Evolutionary conservation across 2,113 vertebrate species (phyloP).

Genomic region (Pheucticus melanocephalus): DNA sequence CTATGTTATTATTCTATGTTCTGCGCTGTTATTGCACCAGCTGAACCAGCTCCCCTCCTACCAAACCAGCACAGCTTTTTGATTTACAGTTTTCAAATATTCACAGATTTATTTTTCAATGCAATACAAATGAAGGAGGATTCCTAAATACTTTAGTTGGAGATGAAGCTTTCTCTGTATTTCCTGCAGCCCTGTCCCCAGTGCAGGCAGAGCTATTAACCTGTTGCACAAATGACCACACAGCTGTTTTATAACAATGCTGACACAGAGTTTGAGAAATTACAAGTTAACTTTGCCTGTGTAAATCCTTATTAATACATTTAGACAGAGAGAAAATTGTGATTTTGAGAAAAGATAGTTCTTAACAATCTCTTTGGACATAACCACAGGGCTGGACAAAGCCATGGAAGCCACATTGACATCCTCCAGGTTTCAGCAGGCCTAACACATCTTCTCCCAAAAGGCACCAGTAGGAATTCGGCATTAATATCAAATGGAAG

Average conservation of each 20-base stretch:
- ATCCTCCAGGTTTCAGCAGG: not conserved
- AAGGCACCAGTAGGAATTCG: not conserved
- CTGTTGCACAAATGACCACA: rapidly evolving
- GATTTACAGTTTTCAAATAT: not conserved
- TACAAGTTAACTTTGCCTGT: not conserved
- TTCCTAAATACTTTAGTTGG: not conserved
- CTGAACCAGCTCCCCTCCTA: not conserved
- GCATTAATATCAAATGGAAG: not conserved
- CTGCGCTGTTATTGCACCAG: not conserved
- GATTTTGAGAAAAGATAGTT: not conserved
- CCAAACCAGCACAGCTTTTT: not conserved
- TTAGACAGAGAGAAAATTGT: not conserved
- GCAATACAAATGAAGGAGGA: not conserved
- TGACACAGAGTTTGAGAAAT: not conserved
- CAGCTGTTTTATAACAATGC: not conserved
- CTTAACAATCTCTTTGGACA: not conserved
- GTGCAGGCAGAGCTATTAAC: not conserved
- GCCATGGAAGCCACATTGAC: not conserved
- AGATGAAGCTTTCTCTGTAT: not conserved
- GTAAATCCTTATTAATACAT: not conserved
- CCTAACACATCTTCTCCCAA: not conserved
- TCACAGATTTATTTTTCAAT: not conserved
- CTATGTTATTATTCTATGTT: not conserved
- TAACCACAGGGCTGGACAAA: not conserved
- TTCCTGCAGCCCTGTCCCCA: not conserved